Percentiles rank a stretch among this genome's conserved stretches.
Conservation (phyloP, 2,113 vertebrate species). For the Tinamus guttatus region DNA sequence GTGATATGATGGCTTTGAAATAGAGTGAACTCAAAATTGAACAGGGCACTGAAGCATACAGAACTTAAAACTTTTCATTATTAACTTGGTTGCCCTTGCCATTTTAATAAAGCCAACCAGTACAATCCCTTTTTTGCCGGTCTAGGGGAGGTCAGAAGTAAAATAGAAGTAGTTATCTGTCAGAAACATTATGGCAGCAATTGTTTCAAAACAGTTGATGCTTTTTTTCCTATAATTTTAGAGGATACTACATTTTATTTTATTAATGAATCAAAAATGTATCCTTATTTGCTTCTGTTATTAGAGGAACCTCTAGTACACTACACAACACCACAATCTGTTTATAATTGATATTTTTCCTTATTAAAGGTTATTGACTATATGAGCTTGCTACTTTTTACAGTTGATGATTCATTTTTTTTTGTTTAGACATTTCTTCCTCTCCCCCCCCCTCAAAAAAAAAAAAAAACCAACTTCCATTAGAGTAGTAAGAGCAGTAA, state of each 20-base stretch:
- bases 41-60: background rate
- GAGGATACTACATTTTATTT: background rate
- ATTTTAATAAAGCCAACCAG: background rate
- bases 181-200: background rate
- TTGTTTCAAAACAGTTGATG: background rate
- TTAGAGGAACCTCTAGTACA: background rate
- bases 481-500: conserved; percentile 9
- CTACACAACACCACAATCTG: background rate
- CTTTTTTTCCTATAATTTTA: background rate
- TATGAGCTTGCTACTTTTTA: background rate
- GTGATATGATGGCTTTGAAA: background rate
- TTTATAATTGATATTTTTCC: background rate
- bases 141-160: background rate
- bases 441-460: background rate
- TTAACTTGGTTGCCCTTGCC: background rate
- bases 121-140: background rate
- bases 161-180: background rate
- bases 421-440: background rate
- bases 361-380: background rate
- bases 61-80: background rate
- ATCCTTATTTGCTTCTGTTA: conserved; percentile 13
- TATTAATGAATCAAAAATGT: background rate
- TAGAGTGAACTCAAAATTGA: background rate
- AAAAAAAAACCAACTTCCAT: background rate
- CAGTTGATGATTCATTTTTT: conserved; percentile 30